These are phyloP conservation scores for Austrofundulus limnaeus DNA, from an alignment of 2,113 vertebrate species.

Conservation along the genomic window DNA sequence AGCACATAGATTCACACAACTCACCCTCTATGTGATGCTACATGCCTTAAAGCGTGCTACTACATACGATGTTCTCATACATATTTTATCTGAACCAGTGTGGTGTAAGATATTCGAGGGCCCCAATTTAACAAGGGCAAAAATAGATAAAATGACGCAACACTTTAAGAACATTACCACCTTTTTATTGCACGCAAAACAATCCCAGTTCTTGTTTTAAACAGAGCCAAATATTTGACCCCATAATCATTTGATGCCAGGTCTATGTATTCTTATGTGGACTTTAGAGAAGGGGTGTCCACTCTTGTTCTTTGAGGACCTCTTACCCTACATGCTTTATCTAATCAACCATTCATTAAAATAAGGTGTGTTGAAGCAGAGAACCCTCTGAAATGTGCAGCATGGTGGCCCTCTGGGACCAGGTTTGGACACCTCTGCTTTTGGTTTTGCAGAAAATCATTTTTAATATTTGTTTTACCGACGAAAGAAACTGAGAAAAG, in stretches of 20 bases:
- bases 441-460: background rate
- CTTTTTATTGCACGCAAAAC: background rate
- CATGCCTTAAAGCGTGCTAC: too few species aligned
- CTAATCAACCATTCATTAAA: too few species aligned
- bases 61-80: too few species aligned
- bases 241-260: background rate
- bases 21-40: background rate
- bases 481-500: background rate
- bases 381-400: too few species aligned
- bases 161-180: background rate
- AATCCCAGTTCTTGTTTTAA: background rate
- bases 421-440: too few species aligned
- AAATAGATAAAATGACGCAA: background rate
- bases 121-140: background rate
- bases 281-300: too few species aligned
- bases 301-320: too few species aligned
- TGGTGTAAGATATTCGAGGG: background rate
- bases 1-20: slow-evolving; percentile 3
- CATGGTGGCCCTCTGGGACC: too few species aligned
- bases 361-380: too few species aligned
- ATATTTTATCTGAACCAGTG: background rate
- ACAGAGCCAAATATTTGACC: background rate
- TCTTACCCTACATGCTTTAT: too few species aligned
- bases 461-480: background rate
- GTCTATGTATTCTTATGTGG: background rate